Base-by-base conservation (phyloP, 2,113 vertebrate genomes). In the Thunnus maccoyii region DNA sequence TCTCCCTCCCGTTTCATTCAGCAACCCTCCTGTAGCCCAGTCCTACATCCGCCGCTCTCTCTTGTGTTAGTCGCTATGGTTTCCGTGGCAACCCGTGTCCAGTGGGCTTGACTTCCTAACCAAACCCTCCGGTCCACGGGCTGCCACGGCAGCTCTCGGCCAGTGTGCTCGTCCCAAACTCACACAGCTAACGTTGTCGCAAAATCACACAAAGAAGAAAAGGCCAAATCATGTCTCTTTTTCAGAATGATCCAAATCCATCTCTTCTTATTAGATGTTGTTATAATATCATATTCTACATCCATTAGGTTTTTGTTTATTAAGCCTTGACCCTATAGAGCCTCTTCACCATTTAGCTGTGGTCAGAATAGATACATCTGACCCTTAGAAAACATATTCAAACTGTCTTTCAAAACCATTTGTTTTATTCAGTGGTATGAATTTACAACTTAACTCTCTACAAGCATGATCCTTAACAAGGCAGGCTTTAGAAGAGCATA, bases 151-250 rank as follows among this genome's bases (percentile, higher is more conserved):
- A 76, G 50, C 57, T 80, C 71, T 69, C 41, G 90, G 92, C 64
- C 90, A 78, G 92, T 88, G 94, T 14, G 86, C 89, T 94, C 91
- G 84, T 85, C 94, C 94, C 94, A 95, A 94, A 94, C 94, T 91
- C 94, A 95, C 94, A 95, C 95, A 95, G 93, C 88, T 82, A 51
- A 87, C 20, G 18, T 71, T 72, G 88, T 92, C 63, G 89, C 87
- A 90, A 87, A 79, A 79, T 57, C 78, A 84, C 80, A 74, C 77
- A 76, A 88, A 86, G 82, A 87, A 85, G 75, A 75, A 61, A 81
- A 80, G 54, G 66, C 25, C 76, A 58, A 72, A 87, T 86, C 7
- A 1, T 50, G 5, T 72, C 82, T 44, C 18, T 25, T 13, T 47
- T 12, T 6, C 36, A 41, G 7, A 56, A 41, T 67, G 25, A 25